Conservation (phyloP, 2,113 vertebrate species). For the Acrocephalus kingi region DNA sequence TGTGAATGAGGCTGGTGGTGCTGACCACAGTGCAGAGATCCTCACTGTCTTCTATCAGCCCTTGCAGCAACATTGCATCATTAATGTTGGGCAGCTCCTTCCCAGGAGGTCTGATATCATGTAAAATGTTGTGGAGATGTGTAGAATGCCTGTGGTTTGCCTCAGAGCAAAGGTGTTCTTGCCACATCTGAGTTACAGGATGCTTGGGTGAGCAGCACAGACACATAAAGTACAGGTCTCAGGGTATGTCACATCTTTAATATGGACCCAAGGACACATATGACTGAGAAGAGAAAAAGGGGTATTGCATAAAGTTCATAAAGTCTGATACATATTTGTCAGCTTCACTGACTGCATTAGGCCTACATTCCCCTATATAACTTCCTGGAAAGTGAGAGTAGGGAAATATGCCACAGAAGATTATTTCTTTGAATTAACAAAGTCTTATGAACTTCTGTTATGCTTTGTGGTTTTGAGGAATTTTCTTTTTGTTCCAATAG, state of each 20-base stretch:
- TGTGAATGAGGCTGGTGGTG: background rate
- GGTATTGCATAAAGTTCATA: background rate
- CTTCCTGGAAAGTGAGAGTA: background rate
- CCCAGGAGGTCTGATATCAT: background rate
- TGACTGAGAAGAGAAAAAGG: background rate
- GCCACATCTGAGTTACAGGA: background rate
- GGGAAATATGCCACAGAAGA: background rate
- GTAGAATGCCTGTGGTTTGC: background rate
- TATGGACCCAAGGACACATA: background rate
- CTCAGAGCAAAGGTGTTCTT: background rate
- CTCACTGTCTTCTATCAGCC: background rate
- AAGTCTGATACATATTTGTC: background rate
- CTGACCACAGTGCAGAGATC: background rate
- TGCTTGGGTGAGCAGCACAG: background rate
- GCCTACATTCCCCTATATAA: background rate
- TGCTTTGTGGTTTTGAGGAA: background rate
- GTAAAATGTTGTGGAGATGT: background rate
- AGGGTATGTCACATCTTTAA: background rate
- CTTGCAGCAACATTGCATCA: background rate
- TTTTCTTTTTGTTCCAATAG: background rate
- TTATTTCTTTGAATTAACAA: background rate
- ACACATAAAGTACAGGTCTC: background rate
- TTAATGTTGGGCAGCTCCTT: background rate
- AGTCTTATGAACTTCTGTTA: background rate
- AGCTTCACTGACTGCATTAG: background rate